Evolutionary conservation across 2,888 invertebrate species (phyloP).

Genomic region (Linyphia triangularis): DNA sequence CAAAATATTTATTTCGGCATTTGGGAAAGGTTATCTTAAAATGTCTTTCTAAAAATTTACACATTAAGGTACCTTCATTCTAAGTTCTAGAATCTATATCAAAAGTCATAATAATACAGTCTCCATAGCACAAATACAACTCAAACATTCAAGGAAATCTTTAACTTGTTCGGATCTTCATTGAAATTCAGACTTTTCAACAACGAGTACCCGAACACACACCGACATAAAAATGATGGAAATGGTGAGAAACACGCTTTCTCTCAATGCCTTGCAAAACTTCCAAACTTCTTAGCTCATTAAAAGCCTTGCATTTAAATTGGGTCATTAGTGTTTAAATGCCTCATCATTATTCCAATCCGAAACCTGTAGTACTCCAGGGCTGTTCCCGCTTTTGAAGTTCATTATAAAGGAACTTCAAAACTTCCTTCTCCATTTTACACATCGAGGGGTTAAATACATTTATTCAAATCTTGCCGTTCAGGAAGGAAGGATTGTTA

Average conservation of each 20-base stretch:
- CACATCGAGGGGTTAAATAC: neutral
- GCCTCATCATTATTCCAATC: slow-evolving; percentile 58
- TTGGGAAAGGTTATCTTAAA: too few relatives aligned
- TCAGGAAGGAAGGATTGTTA: too few relatives aligned
- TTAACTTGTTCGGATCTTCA: too few relatives aligned
- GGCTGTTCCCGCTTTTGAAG: neutral
- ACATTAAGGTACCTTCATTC: too few relatives aligned
- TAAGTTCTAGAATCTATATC: too few relatives aligned
- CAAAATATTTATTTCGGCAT: too few relatives aligned
- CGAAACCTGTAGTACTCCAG: slow-evolving; percentile 7
- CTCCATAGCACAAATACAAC: too few relatives aligned
- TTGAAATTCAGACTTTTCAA: neutral
- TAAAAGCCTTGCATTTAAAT: slow-evolving; percentile 57
- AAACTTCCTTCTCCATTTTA: neutral
- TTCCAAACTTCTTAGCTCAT: slow-evolving; percentile 45
- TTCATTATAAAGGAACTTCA: slow-evolving; percentile 15
- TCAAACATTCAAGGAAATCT: too few relatives aligned
- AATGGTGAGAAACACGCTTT: neutral
- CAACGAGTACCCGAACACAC: neutral
- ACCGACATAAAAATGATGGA: neutral
- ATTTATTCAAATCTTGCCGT: neutral
- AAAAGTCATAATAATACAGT: too few relatives aligned
- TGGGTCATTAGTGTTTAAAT: slow-evolving; percentile 47
- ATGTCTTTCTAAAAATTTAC: too few relatives aligned
- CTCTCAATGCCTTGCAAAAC: neutral